phyloP scores from a whole-genome alignment of 2,888 invertebrate species.

The Caenorhabditis afra region DNA sequence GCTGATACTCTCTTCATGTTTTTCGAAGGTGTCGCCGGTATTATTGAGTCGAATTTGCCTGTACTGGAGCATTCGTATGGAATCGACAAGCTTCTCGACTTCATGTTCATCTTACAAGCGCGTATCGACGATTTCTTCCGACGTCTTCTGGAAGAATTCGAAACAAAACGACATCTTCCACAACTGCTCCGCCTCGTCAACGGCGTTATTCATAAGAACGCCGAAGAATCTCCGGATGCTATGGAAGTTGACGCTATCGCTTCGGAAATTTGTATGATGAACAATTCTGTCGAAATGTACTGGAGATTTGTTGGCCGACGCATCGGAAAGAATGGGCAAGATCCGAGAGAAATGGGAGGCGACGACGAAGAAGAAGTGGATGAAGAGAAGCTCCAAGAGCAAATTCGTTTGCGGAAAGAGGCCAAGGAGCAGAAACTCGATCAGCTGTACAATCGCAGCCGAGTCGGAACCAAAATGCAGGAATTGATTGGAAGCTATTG shows the following conservation, averaged over 20 bases:
- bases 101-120: slow-evolving; percentile 87
- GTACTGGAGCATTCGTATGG: slow-evolving; percentile 92
- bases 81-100: slow-evolving; percentile 86
- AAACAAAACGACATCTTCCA: slow-evolving; percentile 39
- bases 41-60: slow-evolving; percentile 91
- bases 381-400: slow-evolving; percentile 52
- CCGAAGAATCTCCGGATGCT: slow-evolving; percentile 84
- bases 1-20: slow-evolving; percentile 90
- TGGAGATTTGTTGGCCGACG: slow-evolving; percentile 90
- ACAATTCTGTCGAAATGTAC: slow-evolving; percentile 92
- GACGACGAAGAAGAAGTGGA: slow-evolving; percentile 35
- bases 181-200: slow-evolving; percentile 39
- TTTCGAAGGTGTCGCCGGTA: slow-evolving; percentile 87
- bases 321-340: slow-evolving; percentile 81
- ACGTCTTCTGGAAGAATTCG: slow-evolving; percentile 65
- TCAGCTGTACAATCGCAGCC: slow-evolving; percentile 74
- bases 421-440: slow-evolving; percentile 77
- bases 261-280: slow-evolving; percentile 92
- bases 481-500: slow-evolving; percentile 89
- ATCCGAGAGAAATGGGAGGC: slow-evolving; percentile 18
- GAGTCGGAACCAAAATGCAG: slow-evolving; percentile 78
- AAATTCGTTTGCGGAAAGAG: slow-evolving; percentile 49
- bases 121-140: slow-evolving; percentile 65
- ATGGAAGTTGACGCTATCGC: slow-evolving; percentile 91
- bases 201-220: slow-evolving; percentile 15